Base-by-base conservation (phyloP, 1,140 invertebrate species). In the Lepidurus arcticus region DNA sequence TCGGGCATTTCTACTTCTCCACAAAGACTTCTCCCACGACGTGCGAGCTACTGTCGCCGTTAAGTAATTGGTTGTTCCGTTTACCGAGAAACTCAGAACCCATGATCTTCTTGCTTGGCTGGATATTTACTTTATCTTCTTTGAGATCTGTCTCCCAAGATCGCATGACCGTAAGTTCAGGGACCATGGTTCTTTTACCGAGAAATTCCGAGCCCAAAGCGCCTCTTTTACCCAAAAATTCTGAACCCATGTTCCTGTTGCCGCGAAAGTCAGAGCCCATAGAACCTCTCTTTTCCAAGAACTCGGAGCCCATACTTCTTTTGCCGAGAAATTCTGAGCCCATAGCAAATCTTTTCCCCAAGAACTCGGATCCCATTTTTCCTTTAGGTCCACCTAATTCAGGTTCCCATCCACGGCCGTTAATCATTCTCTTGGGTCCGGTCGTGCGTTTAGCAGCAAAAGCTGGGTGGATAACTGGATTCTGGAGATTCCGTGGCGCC, bases 201-300 rank as follows among this genome's bases (percentile, higher is more conserved):
- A 78, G 24, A 43, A 78, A 78, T 11, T 78, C 77, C 7, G 53
- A 73, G n/a, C 77, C 77, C 65, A 78, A 34, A 34, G 43, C 13
- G 42, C 21, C 77, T 74, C 77, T 42, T 78, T 78, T 78, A 1
- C 73, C 78, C 21, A 78, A 74, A 75, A 78, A 78, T 26, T 78
- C 78, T 10, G 65, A 74, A 1, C 78, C 78, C 24, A 78, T 78
- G 73, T 44, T 47, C 6, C 78, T 73, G 4, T 44, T 43, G 24
- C 43, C 44, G 2, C 44, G 47, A 21, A n/a, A 45, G 10, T 78
- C 34, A 44, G 16, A 47, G 75, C 75, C 73, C 73, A 65, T 65
- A 4, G 53, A 21, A 21, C 21, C 16, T 9, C 53, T 9, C 53
- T 65, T 65, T 4, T 13, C 53, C 21, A 65, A 65, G 53, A 65